Conservation (phyloP, 2,113 vertebrate genomes). For the Nettapus auritus region DNA sequence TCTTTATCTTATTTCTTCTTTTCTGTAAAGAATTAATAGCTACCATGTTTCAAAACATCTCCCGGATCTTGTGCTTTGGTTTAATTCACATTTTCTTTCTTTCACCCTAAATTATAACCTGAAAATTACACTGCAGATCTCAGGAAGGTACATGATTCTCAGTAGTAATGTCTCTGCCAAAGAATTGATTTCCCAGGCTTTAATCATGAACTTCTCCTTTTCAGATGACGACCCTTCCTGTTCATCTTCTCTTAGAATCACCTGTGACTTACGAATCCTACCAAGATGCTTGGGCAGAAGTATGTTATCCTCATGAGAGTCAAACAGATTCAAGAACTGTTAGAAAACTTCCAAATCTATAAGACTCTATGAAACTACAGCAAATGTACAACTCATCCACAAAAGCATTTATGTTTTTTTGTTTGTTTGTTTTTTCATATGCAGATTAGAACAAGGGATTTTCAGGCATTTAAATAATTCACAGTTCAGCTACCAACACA, state of each 20-base stretch:
- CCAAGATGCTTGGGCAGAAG: background rate
- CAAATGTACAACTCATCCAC: background rate
- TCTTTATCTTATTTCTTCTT: slow-evolving; percentile 30
- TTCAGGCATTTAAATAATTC: background rate
- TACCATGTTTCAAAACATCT: background rate
- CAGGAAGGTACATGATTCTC: background rate
- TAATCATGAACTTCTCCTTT: background rate
- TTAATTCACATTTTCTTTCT: slow-evolving; percentile 7
- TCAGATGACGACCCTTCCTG: background rate
- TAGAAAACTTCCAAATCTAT: too few relatives aligned
- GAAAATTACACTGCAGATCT: background rate
- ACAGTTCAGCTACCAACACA: background rate
- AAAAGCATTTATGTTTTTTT: background rate
- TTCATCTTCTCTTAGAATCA: background rate
- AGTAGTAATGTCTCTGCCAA: background rate
- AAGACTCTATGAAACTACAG: background rate
- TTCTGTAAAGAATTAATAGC: slow-evolving; percentile 32
- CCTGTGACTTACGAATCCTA: fast-evolving
- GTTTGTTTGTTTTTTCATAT: background rate
- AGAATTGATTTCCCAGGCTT: background rate
- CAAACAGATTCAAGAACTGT: background rate
- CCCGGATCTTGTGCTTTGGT: background rate
- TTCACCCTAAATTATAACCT: slow-evolving; percentile 5
- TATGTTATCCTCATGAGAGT: background rate
- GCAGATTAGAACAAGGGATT: background rate